Conservation (phyloP, 2,888 invertebrate genomes). For the Apodemia zela region DNA sequence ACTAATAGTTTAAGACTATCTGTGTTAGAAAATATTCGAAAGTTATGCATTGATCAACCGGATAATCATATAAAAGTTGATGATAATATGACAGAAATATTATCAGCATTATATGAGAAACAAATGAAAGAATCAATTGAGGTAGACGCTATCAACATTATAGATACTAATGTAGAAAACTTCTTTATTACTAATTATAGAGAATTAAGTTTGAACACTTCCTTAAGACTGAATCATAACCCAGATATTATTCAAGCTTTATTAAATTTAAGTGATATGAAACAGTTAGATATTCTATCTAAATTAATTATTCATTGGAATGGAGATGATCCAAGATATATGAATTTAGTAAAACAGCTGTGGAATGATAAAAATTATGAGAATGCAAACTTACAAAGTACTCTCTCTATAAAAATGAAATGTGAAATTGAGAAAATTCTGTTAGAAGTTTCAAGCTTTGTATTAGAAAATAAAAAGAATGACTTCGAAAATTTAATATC, state of each 20-base stretch:
- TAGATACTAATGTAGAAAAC: conserved; percentile 49
- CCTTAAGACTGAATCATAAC: conserved; percentile 40
- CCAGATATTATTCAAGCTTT: conserved; percentile 61
- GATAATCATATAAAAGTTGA: conserved; percentile 50
- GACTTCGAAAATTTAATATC: conserved; percentile 39
- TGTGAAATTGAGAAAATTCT: conserved; percentile 52
- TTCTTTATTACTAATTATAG: conserved; percentile 52
- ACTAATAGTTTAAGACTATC: conserved; percentile 52
- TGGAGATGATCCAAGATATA: conserved; percentile 36
- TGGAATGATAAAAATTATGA: conserved; percentile 41
- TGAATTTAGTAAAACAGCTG: conserved; percentile 45
- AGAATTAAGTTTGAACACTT: conserved; percentile 43
- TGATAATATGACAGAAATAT: conserved; percentile 44
- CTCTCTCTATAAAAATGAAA: conserved; percentile 56
- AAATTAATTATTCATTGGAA: conserved; percentile 52
- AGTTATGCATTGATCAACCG: conserved; percentile 52
- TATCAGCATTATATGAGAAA: conserved; percentile 46
- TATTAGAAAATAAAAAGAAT: conserved; percentile 37
- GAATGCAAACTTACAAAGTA: conserved; percentile 37
- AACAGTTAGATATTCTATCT: conserved; percentile 36
- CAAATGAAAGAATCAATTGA: conserved; percentile 34
- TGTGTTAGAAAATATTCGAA: conserved; percentile 55
- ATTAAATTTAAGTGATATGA: conserved; percentile 49
- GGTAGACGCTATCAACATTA: conserved; percentile 25
- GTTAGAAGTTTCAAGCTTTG: conserved; percentile 38